These are phyloP conservation scores for Trachelus tabidus DNA, from an alignment of 2,888 invertebrate species.

Conservation along the genomic window DNA sequence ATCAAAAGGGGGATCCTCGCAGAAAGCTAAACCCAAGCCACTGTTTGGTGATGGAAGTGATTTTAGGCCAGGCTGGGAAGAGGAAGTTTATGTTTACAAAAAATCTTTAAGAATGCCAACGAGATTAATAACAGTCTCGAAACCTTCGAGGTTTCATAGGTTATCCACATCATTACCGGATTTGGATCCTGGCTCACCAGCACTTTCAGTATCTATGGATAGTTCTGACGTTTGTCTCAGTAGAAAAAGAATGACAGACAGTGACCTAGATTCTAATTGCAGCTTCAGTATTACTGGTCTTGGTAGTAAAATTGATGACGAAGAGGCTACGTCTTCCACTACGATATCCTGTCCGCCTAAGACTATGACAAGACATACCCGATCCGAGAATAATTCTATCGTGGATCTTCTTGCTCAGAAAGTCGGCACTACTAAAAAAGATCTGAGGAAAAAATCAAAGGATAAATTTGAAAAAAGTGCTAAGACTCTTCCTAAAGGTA, in stretches of 20 bases:
- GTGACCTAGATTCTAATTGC: constrained; percentile 77
- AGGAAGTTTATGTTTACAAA: constrained; percentile 85
- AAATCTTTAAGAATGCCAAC: constrained; percentile 85
- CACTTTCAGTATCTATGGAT: constrained; percentile 74
- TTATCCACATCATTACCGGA: constrained; percentile 83
- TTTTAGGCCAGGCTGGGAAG: constrained; percentile 85
- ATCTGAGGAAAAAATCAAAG: constrained; percentile 65
- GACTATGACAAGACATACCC: constrained; percentile 48
- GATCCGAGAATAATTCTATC: constrained; percentile 70
- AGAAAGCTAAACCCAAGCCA: constrained; percentile 68
- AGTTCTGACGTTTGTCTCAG: constrained; percentile 58
- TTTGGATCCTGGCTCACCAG: constrained; percentile 79
- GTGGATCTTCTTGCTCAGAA: constrained; percentile 76
- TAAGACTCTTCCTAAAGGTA: constrained; percentile 71
- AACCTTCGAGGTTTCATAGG: constrained; percentile 76
- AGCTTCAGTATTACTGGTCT: constrained; percentile 69
- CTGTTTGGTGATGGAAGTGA: constrained; percentile 78
- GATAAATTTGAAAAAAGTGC: constrained; percentile 64
- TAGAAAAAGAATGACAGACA: constrained; percentile 67
- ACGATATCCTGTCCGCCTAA: constrained; percentile 72
- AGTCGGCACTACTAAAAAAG: constrained; percentile 71
- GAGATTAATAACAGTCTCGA: constrained; percentile 82
- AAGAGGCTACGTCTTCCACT: constrained; percentile 75
- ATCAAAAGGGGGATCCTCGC: constrained; percentile 43
- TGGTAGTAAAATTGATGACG: constrained; percentile 73